These are phyloP conservation scores for Ceraclea dissimilis DNA, from an alignment of 2,888 invertebrate species.

Conservation along the genomic window DNA sequence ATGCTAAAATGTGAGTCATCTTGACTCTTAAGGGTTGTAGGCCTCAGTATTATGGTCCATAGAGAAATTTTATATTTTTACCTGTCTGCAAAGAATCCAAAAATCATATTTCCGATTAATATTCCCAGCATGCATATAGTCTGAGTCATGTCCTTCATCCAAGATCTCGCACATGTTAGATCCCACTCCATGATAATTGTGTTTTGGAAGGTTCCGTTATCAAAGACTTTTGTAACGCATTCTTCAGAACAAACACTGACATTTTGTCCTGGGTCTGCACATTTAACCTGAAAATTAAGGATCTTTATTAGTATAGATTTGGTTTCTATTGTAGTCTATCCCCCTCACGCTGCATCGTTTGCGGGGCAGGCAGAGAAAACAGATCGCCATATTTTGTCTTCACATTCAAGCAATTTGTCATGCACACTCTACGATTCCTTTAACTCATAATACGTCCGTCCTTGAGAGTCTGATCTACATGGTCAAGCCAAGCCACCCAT, in stretches of 20 bases:
- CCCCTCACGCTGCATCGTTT: too few relatives aligned
- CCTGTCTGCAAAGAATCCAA: conserved; percentile 73
- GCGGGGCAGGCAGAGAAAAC: too few relatives aligned
- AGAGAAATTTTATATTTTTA: conserved; percentile 32
- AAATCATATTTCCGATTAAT: conserved; percentile 64
- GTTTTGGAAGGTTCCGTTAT: conserved; percentile 58
- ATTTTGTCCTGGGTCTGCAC: conserved; percentile 34
- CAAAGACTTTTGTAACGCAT: conserved; percentile 52
- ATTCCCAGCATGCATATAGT: conserved; percentile 73
- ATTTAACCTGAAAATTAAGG: conserved; percentile 39
- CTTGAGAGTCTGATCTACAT: too few relatives aligned
- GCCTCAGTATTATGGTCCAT: too few relatives aligned
- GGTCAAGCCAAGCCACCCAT: too few relatives aligned
- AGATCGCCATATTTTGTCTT: too few relatives aligned
- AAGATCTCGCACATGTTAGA: conserved; percentile 58
- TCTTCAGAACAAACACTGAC: conserved; percentile 48
- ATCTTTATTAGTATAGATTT: not conserved
- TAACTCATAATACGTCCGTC: too few relatives aligned
- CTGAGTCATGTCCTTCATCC: conserved; percentile 67
- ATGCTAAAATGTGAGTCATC: too few relatives aligned
- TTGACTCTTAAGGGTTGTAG: too few relatives aligned
- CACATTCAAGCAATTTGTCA: too few relatives aligned
- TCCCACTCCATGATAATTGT: conserved; percentile 72
- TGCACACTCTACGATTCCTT: too few relatives aligned
- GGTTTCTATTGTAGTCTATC: conserved; percentile 28